phyloP scores from a whole-genome alignment of 2,797 vertebrate genomes.

The Cuculus canorus region DNA sequence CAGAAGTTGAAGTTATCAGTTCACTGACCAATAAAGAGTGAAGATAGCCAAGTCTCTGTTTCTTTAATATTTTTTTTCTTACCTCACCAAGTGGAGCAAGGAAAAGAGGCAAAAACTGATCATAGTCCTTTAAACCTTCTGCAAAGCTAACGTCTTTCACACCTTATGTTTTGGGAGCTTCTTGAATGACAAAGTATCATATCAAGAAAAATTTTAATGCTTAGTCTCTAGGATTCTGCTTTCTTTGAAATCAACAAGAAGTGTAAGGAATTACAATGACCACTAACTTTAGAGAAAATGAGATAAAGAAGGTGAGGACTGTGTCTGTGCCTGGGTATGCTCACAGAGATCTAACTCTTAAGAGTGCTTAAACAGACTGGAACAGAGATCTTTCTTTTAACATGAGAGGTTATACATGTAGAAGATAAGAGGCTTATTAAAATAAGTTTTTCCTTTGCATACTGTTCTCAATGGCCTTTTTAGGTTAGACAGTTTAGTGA shows the following conservation, averaged over 20 bases:
- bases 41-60: neutral
- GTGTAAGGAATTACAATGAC: neutral
- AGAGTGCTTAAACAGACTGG: neutral
- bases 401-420: rapidly evolving
- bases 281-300: neutral
- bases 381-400: neutral
- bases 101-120: neutral
- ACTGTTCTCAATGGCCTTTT: neutral
- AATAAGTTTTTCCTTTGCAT: neutral
- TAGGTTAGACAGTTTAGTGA: neutral
- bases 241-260: neutral
- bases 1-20: neutral
- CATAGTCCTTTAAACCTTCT: neutral
- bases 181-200: neutral
- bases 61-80: neutral
- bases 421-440: neutral
- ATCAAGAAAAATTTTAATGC: neutral
- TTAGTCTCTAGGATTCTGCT: neutral
- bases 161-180: neutral
- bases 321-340: rapidly evolving
- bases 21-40: neutral
- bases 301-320: neutral
- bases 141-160: neutral
- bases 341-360: neutral
- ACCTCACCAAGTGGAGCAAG: neutral